Base-by-base conservation (phyloP, 1,140 invertebrate species). In the Anoplolepis gracilipes region DNA sequence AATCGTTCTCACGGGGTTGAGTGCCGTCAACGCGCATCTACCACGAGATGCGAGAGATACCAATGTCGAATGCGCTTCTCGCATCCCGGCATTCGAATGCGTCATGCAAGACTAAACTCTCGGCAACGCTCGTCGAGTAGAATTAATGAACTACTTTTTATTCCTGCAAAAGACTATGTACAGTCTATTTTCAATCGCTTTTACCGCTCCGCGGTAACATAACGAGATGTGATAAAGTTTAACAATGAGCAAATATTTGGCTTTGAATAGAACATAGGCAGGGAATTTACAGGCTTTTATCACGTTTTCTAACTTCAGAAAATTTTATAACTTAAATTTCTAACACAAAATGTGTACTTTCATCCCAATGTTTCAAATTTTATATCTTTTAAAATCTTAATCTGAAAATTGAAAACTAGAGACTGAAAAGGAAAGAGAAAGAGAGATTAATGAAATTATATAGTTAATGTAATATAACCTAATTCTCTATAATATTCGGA, bases 31-130 rank as follows among this genome's bases (percentile, higher is more conserved):
- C 11, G 33, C 25, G 33, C 22, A 81, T 81, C 25, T 59, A 19
- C 65, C 22, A 53, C 65, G 36, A 70, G 33, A 46, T 42, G 19
- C 30, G 42, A 22, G 22, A 67, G 42, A 82, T 59, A 13, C 36
- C 49, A 59, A 72, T 42, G 22, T 53, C 28, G 53, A 59, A 59
- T 82, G 67, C 67, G 22, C n/a, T 82, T 59, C 36, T 82, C 78
- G 78, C 67, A 61, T 82, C 78, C 28, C 25, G 25, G 65, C 25
- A 25, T 73, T 25, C 49, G 28, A 82, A 82, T 73, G 53, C 19
- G 5, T 36, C n/a, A 61, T 33, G 53, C 67, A 46, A 61, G 36
- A 36, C 25, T 81, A 53, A 33, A 61, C 10, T 73, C 13, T 55
- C 46, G 62, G 42, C 16, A 79, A 39, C 33, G 22, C 19, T 57